Conservation (phyloP, 2,888 invertebrate species). For the Nephrotoma guestfalica region DNA sequence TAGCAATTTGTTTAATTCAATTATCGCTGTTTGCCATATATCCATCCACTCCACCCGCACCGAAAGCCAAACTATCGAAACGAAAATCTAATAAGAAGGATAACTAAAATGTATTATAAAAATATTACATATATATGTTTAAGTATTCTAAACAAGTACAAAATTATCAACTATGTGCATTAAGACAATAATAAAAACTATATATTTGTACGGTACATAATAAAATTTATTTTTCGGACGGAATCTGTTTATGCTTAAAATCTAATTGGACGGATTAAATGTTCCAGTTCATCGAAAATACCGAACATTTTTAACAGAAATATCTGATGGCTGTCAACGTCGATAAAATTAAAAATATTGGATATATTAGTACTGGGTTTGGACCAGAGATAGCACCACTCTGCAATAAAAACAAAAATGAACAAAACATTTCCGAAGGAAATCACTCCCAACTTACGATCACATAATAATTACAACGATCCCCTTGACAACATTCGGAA, state of each 20-base stretch:
- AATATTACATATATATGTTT: neutral
- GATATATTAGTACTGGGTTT: neutral
- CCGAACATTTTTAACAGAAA: neutral
- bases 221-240: neutral
- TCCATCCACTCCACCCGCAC: conserved; percentile 37
- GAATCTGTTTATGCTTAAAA: neutral
- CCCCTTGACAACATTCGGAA: conserved; percentile 90
- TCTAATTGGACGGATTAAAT: neutral
- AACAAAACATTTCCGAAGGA: conserved; percentile 2
- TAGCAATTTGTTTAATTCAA: conserved; percentile 44
- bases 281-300: neutral
- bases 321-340: neutral
- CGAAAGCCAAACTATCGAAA: neutral
- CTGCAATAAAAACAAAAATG: neutral
- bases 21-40: conserved; percentile 53
- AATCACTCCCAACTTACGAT: conserved; percentile 54
- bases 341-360: neutral
- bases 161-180: neutral
- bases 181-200: neutral
- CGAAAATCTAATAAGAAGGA: neutral
- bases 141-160: neutral
- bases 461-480: conserved; percentile 87
- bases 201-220: neutral
- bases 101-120: neutral
- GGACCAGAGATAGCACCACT: neutral